A percentile compares a stretch with the other conserved stretches of the same genome.
Conservation (phyloP, 1,140 invertebrate species). For the Aplysia californica region DNA sequence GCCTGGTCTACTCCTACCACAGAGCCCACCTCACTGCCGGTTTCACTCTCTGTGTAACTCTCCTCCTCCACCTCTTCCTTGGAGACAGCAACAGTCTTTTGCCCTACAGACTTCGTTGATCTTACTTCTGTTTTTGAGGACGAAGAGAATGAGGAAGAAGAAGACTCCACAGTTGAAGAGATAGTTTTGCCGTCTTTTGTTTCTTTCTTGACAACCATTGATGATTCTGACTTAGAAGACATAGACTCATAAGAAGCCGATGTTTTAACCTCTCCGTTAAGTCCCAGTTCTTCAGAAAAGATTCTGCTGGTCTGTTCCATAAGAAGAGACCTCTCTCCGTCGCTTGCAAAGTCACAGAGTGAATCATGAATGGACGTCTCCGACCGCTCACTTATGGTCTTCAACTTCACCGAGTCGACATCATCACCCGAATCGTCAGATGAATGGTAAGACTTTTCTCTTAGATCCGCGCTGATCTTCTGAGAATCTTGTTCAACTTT, state of each 20-base stretch:
- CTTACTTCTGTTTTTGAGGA: too few species aligned
- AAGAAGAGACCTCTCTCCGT: neutral
- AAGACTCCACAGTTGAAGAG: too few species aligned
- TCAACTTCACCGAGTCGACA: neutral
- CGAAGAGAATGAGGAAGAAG: too few species aligned
- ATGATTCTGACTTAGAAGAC: too few species aligned
- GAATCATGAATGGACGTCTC: conserved; percentile 3
- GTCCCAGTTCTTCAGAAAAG: neutral
- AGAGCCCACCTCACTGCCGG: neutral
- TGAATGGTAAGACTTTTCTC: conserved; percentile 12
- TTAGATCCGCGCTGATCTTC: conserved; percentile 4
- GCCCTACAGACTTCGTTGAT: too few species aligned
- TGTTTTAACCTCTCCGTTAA: too few species aligned
- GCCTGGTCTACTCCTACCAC: conserved; percentile 7
- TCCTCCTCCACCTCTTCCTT: neutral
- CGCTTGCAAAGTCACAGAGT: neutral
- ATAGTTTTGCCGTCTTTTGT: too few species aligned
- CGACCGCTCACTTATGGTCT: conserved; percentile 12
- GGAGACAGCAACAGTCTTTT: too few species aligned
- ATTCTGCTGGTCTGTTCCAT: conserved; percentile 13
- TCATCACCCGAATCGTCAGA: conserved; percentile 11
- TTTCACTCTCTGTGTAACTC: conserved; percentile 7
- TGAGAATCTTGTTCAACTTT: conserved; percentile 9
- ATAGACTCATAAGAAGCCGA: too few species aligned
- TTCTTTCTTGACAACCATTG: too few species aligned